These are phyloP conservation scores for Silurus asotus DNA, from an alignment of 2,113 vertebrate species.

Conservation along the genomic window DNA sequence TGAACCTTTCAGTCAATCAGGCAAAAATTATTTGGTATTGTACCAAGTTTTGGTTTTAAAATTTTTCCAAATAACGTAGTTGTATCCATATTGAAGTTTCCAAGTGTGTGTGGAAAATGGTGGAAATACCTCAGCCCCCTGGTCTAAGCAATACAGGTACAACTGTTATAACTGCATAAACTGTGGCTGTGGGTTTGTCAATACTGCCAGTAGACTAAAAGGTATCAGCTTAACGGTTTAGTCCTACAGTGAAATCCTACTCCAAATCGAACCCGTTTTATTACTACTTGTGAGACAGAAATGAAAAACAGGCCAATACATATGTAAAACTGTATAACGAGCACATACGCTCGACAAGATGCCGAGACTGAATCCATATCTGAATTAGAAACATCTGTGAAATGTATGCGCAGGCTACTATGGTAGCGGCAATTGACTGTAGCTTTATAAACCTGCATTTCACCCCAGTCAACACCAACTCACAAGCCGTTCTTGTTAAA, in stretches of 20 bases:
- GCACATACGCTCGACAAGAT: background rate
- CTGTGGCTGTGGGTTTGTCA: background rate
- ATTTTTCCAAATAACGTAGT: background rate
- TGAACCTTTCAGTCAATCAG: background rate
- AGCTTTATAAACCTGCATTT: constrained; percentile 38
- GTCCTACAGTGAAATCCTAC: constrained; percentile 9
- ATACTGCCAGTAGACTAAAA: background rate
- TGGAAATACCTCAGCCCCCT: background rate
- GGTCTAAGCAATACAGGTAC: background rate
- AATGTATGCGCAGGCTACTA: constrained; percentile 10
- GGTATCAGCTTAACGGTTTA: background rate
- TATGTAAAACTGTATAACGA: no score
- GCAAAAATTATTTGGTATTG: background rate
- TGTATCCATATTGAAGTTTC: background rate
- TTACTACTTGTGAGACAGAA: background rate
- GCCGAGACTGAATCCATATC: constrained; percentile 23
- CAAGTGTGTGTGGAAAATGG: background rate
- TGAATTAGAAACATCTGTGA: constrained; percentile 40
- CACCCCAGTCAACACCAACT: constrained; percentile 21
- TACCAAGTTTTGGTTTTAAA: no score
- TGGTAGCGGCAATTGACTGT: constrained; percentile 37
- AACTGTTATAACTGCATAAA: constrained; percentile 4
- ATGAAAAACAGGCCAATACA: background rate
- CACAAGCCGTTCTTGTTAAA: constrained; percentile 39
- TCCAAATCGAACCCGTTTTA: background rate